Conservation (phyloP, 2,797 vertebrate genomes). For the Novumbra hubbsi region DNA sequence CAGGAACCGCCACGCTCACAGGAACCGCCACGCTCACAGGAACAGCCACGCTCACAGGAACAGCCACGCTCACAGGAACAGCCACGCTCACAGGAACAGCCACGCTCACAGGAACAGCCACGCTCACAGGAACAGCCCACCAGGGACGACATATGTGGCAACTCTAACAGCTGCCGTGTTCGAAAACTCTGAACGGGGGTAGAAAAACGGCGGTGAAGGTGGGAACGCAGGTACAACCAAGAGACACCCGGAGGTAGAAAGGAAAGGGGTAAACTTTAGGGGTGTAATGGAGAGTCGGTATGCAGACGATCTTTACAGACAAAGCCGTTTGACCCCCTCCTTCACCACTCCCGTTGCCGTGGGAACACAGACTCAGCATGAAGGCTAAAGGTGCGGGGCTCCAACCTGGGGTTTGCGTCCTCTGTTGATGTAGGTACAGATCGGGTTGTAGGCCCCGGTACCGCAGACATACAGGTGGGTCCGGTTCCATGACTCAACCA, state of each 20-base stretch:
- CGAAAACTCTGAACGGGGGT: constrained; percentile 17
- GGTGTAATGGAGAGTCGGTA: background rate
- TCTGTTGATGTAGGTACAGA: constrained; percentile 92
- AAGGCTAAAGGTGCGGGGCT: background rate
- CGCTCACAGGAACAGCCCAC: constrained; percentile 60
- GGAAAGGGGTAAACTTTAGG: background rate
- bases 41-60: constrained; percentile 54
- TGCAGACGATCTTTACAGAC: background rate
- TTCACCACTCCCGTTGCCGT: background rate
- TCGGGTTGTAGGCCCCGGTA: constrained; percentile 95
- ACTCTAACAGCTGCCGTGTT: constrained; percentile 37
- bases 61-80: constrained; percentile 63
- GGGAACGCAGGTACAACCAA: constrained; percentile 35
- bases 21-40: too few species aligned
- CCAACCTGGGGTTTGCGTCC: constrained; percentile 93
- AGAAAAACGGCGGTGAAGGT: constrained; percentile 49
- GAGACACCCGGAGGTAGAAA: background rate
- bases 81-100: too few species aligned
- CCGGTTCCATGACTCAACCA: constrained; percentile 97
- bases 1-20: constrained; percentile 57
- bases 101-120: constrained; percentile 57
- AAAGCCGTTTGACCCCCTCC: background rate
- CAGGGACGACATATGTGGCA: constrained; percentile 67
- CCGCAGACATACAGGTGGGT: constrained; percentile 96
- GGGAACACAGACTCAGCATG: background rate